These are phyloP conservation scores for Anolis apletophallus DNA, from an alignment of 2,797 vertebrate genomes.

Conservation along the genomic window DNA sequence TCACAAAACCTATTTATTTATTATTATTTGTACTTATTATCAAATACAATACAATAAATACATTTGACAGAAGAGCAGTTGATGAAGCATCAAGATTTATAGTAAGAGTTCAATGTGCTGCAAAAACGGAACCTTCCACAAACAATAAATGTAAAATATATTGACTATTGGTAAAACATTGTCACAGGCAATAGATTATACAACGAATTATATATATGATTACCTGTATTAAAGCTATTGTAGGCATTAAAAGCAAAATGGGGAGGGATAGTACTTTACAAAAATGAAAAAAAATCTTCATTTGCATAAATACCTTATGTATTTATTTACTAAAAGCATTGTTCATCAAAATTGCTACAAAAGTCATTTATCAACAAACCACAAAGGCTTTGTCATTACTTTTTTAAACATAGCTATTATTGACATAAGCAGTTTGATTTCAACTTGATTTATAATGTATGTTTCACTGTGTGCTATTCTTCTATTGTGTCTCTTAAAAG, in stretches of 20 bases:
- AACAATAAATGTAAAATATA: slow-evolving; percentile 26
- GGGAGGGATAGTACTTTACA: slow-evolving; percentile 21
- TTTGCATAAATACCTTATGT: slow-evolving; percentile 14
- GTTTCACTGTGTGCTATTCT: slow-evolving; percentile 52
- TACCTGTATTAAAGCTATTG: slow-evolving; percentile 32
- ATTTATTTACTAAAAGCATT: slow-evolving; percentile 34
- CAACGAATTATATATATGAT: slow-evolving; percentile 22
- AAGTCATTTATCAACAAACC: slow-evolving; percentile 55
- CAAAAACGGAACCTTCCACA: neutral
- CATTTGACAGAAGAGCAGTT: neutral
- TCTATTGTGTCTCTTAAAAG: slow-evolving; percentile 58
- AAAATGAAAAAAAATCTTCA: slow-evolving; percentile 37
- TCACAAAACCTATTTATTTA: neutral
- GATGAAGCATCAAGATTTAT: neutral
- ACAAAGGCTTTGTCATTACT: slow-evolving; percentile 39
- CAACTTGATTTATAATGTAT: slow-evolving; percentile 59
- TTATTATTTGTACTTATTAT: too few species aligned
- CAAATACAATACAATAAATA: too few species aligned
- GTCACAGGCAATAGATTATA: neutral
- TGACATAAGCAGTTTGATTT: slow-evolving; percentile 56
- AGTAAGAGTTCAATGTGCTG: neutral
- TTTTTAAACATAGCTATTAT: slow-evolving; percentile 60
- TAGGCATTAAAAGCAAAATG: slow-evolving; percentile 1
- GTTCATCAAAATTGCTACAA: slow-evolving; percentile 43
- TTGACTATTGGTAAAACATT: slow-evolving; percentile 24